Evolutionary conservation across 2,797 vertebrate species (phyloP).

Genomic region (Macropodus opercularis): DNA sequence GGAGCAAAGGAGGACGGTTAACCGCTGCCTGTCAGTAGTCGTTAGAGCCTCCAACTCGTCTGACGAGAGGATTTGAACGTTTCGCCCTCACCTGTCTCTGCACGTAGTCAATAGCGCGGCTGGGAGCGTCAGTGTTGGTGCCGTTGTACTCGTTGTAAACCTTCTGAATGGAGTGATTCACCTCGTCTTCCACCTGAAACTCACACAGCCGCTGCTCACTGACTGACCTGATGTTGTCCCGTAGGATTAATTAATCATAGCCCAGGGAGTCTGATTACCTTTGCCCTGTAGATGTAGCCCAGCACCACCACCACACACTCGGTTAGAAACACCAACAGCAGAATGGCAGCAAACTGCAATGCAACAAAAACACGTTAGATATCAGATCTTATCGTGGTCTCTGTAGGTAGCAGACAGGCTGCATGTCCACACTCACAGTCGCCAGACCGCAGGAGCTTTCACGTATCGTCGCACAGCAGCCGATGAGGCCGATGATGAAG

Average conservation of each 20-base stretch:
- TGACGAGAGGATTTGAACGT: too few species aligned
- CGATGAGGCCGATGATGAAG: constrained; percentile 95
- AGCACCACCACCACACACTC: constrained; percentile 97
- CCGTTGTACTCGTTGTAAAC: constrained; percentile 96
- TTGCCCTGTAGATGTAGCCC: constrained; percentile 97
- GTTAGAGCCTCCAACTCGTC: too few species aligned
- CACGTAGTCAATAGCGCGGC: constrained; percentile 96
- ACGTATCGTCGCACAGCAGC: constrained; percentile 95
- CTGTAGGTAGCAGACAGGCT: background rate
- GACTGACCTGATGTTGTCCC: too few species aligned
- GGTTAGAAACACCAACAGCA: constrained; percentile 95
- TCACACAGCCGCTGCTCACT: constrained; percentile 31
- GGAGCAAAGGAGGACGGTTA: background rate
- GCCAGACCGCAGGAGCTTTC: constrained; percentile 95
- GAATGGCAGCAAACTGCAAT: constrained; percentile 94
- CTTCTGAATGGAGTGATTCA: constrained; percentile 93
- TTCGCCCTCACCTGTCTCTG: constrained; percentile 90
- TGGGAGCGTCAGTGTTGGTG: constrained; percentile 92
- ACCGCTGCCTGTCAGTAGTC: too few species aligned
- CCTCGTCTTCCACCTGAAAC: constrained; percentile 92
- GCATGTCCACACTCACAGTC: constrained; percentile 82
- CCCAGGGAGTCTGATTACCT: constrained; percentile 90
- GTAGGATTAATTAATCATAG: too few species aligned
- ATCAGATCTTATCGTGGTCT: too few species aligned
- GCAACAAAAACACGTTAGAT: constrained; percentile 28